These are phyloP conservation scores for Chironomus riparius DNA, from an alignment of 2,888 invertebrate genomes.

Conservation along the genomic window DNA sequence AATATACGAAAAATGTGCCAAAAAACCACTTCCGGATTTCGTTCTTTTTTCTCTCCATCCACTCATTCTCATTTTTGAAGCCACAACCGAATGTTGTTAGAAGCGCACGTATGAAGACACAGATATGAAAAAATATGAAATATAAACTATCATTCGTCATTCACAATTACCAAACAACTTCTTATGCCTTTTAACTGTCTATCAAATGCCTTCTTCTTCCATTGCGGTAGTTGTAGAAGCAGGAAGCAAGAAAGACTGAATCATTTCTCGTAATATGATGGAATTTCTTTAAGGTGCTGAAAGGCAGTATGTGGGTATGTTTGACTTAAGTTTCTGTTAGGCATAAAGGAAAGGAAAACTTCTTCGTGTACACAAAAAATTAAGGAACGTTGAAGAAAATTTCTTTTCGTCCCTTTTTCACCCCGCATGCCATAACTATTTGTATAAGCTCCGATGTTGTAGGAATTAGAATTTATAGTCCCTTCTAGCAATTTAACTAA, in stretches of 20 bases:
- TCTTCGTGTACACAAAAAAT: neutral
- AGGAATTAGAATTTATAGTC: neutral
- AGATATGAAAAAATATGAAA: slow-evolving; percentile 7
- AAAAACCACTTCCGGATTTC: slow-evolving; percentile 20
- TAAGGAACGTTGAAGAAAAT: neutral
- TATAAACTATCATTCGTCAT: slow-evolving; percentile 16
- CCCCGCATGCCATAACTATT: neutral
- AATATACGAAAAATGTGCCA: slow-evolving; percentile 18
- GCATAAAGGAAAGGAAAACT: neutral
- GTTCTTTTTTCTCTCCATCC: neutral
- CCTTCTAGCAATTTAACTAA: neutral
- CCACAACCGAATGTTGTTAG: no score
- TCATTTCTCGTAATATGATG: neutral
- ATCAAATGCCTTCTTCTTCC: neutral
- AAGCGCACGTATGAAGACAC: neutral
- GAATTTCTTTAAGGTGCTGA: neutral
- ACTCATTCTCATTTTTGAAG: no score
- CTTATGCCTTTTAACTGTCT: neutral
- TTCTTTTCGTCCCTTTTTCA: neutral
- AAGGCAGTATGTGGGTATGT: neutral
- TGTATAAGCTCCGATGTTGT: neutral
- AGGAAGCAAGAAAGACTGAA: neutral
- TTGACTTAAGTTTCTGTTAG: no score
- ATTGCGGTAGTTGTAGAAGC: neutral
- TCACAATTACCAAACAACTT: neutral